phyloP scores from a whole-genome alignment of 2,888 invertebrate genomes.

The Cylindroiulus punctatus region DNA sequence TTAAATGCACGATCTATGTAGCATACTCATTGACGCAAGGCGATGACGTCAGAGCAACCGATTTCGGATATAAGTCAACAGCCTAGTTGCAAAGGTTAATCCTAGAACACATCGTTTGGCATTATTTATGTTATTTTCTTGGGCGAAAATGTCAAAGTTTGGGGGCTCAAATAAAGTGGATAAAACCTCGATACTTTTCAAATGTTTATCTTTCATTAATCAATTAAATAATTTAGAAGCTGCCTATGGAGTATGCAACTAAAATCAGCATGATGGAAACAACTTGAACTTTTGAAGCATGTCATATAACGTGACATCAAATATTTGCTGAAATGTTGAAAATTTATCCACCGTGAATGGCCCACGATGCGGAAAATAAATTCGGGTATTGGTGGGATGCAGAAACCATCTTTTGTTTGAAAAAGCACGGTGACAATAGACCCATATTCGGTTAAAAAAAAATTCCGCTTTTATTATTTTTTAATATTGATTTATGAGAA shows the following conservation, averaged over 20 bases:
- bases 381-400: background rate
- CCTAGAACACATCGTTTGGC: background rate
- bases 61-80: background rate
- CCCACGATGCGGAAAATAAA: background rate
- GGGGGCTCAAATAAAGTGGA: no score
- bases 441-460: background rate
- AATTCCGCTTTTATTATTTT: background rate
- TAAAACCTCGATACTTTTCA: no score
- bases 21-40: background rate
- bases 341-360: background rate
- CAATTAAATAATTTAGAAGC: no score
- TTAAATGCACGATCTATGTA: background rate
- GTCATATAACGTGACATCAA: background rate
- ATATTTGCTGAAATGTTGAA: background rate
- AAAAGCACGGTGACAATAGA: background rate
- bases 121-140: background rate
- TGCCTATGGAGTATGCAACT: no score
- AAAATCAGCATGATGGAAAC: no score
- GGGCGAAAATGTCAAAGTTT: background rate
- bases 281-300: no score
- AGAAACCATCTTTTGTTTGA: background rate
- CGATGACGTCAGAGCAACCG: background rate
- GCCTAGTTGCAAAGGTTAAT: background rate
- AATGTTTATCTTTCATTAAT: no score
- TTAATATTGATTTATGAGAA: slow-evolving; percentile 15